Evolutionary conservation across 92 coral and sea anemone genomes (phyloP), one percentile per base, ranked within the genome.

Genomic region (Isaurus tuberculatus): DNA sequence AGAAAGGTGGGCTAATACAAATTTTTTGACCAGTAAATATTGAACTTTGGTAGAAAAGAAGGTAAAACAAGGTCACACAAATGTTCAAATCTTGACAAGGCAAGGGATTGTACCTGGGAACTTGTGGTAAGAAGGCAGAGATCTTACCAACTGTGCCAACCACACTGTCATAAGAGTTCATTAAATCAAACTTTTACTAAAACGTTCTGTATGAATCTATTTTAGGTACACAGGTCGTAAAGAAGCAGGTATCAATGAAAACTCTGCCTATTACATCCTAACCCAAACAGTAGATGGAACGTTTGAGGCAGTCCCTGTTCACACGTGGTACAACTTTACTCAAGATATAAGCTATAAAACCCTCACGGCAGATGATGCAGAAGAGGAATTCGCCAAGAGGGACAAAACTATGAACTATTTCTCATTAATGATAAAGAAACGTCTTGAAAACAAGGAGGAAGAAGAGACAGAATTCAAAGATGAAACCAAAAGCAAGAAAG

Each of bases 221-320:
- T 89, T 28, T 70, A 97, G 99, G 83, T 97, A 91, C 80, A 84
- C 95, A 17, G 99, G 99, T 2, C 91, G 91, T 9, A 97, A 94
- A 80, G 98, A 97, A 83, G 97, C 99, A 11, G 94, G 94, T 16
- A 92, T 97, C 32, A 88, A 91, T 65, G 97, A 94, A 69, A 97
- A 97, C 79, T 94, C 99, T 1, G 90, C 94, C 0, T 97, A 97
- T 72, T 97, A 97, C 75, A 87, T 97, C 64, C 86, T 97, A 29
- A 93, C 99, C 1, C 98, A 97, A 86, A 91, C 94, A 32, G 90
- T 90, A 37, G 99, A 97, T 64, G 99, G 99, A 0, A 94, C 99
- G 44, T 97, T 97, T 83, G 98, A 97, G 75, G 99, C 99, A 26
- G 91, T 86, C 4, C 99, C 99, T 0, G 98, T 97, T 37, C 87